These are phyloP conservation scores for Macrochelys suwanniensis DNA, from an alignment of 2,797 vertebrate species.

Conservation along the genomic window DNA sequence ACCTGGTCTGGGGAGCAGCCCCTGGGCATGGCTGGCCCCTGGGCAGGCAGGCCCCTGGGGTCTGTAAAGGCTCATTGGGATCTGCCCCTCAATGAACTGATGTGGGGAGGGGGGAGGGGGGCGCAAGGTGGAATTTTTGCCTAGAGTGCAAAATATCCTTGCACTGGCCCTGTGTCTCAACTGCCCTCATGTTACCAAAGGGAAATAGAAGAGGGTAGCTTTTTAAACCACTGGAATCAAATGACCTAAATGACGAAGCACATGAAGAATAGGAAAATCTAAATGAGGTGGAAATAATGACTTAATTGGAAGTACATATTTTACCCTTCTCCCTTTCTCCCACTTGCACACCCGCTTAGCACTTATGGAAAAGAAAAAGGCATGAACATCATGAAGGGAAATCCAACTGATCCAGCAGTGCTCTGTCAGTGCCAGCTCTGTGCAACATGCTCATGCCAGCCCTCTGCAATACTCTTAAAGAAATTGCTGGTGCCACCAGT, in stretches of 20 bases:
- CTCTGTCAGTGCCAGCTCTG: fast-evolving
- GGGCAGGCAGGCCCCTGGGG: no score
- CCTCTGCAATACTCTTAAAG: not conserved
- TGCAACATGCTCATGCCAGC: fast-evolving
- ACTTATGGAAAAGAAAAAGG: not conserved
- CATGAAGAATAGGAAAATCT: constrained; percentile 63
- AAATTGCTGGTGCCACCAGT: not conserved
- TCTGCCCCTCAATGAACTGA: no score
- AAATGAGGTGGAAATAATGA: constrained; percentile 74
- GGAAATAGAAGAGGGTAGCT: constrained; percentile 60
- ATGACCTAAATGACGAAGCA: constrained; percentile 41
- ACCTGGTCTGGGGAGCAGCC: no score
- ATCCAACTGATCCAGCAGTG: fast-evolving
- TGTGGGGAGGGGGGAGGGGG: no score
- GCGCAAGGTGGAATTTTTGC: no score
- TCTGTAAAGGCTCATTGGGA: no score
- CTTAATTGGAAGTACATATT: constrained; percentile 71
- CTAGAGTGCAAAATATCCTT: no score
- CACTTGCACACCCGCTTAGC: not conserved
- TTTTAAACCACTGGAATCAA: constrained; percentile 66
- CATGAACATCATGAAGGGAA: not conserved
- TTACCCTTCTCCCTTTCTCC: constrained; percentile 59
- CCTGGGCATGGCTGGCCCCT: no score
- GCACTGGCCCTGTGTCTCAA: constrained; percentile 35
- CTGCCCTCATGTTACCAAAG: constrained; percentile 24